Base-by-base conservation (phyloP, 2,797 vertebrate genomes). In the Bucorvus abyssinicus region DNA sequence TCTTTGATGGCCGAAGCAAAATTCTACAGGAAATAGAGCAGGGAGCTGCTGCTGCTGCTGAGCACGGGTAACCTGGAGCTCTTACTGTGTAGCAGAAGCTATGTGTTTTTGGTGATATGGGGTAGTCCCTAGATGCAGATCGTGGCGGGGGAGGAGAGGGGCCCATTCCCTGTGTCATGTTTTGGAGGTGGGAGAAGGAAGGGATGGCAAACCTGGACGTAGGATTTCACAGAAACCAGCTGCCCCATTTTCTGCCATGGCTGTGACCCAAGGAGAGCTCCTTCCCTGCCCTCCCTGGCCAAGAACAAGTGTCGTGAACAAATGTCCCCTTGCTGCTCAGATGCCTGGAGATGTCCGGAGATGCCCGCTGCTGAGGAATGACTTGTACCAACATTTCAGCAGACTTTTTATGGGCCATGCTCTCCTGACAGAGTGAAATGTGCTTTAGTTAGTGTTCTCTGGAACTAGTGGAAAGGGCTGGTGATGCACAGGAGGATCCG, bases 391-490 rank as follows among this genome's bases (percentile, higher is more conserved):
- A n/a, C 23, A 55, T 55, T 60, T 59, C 76, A 70, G 11, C 67
- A 56, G 42, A 6, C 3, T 17, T 11, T 71, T 57, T 14, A 8
- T 14, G 22, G 81, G 21, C 6, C 9, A 12, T 0, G 0, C 1
- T 65, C 19, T 47, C 55, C 56, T 27, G 19, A 7, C 12, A 0
- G 2, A 52, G 5, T n/a, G 55, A 85, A 87, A 47, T 9, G 18
- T 63, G 23, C 42, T 77, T 77, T 50, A 77, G 7, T 10, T 19
- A 6, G 5, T 0, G 0, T 12, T 64, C 6, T 47, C 29, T 4
- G 3, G 27, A 55, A 52, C 4, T 17, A 56, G 50, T 0, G 3
- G 9, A 36, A 82, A 50, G 44, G 21, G 20, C 10, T 56, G 32
- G 14, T 1, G 10, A 9, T 19, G 49, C 26, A 10, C 19, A n/a